These are phyloP conservation scores for Presbytis comata DNA, from an alignment of 2,797 vertebrate genomes.

Conservation along the genomic window DNA sequence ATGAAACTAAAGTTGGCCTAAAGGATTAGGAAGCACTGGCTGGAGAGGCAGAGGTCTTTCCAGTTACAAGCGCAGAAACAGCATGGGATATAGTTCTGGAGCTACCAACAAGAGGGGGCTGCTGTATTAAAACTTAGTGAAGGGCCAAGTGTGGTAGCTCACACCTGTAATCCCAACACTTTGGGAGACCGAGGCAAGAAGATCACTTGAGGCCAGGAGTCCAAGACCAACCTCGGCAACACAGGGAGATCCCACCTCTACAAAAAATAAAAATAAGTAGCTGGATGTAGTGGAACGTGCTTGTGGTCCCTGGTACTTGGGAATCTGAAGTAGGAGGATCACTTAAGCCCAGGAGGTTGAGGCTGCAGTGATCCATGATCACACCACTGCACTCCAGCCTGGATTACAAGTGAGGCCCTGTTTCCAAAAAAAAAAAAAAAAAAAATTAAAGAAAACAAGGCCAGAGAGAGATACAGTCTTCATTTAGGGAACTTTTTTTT, in stretches of 20 bases:
- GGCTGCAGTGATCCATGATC: background rate
- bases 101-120: background rate
- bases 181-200: background rate
- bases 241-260: background rate
- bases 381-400: background rate
- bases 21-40: background rate
- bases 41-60: background rate
- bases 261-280: background rate
- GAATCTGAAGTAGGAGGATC: background rate
- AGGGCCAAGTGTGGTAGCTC: background rate
- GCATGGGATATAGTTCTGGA: background rate
- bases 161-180: background rate
- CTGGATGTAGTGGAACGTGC: background rate
- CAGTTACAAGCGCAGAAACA: background rate
- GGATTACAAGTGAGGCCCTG: background rate
- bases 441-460: background rate
- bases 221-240: background rate
- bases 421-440: too few species aligned
- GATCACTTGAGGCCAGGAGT: background rate
- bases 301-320: background rate
- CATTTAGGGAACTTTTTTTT: background rate
- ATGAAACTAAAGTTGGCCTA: background rate
- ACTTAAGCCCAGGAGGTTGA: background rate
- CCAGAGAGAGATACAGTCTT: background rate
- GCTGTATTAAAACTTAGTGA: background rate